Evolutionary conservation across 2,113 vertebrate genomes (phyloP).

Genomic region (Nymphicus hollandicus): DNA sequence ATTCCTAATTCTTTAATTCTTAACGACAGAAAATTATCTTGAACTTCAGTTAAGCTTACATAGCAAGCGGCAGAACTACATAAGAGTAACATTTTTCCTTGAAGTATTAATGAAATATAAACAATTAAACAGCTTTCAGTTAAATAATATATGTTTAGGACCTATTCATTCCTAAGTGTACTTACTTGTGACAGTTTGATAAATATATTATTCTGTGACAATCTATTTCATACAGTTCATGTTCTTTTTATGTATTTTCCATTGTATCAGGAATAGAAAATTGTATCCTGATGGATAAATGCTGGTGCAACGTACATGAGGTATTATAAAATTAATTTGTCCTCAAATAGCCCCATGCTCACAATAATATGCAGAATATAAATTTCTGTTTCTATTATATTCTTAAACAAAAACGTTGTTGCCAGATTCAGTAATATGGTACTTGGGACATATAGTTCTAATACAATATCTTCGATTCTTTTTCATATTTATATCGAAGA

Average conservation of each 20-base stretch:
- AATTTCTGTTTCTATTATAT: background rate
- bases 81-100: constrained; percentile 5
- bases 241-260: background rate
- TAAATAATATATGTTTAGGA: constrained; percentile 54
- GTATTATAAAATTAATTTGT: background rate
- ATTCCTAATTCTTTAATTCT: background rate
- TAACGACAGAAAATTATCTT: background rate
- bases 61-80: background rate
- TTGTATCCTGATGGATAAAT: background rate
- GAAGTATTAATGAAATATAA: constrained; percentile 48
- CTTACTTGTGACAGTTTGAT: background rate
- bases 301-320: background rate
- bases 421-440: background rate
- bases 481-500: background rate
- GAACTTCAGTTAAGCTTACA: background rate
- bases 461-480: background rate
- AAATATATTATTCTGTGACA: background rate
- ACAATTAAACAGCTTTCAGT: constrained; percentile 40
- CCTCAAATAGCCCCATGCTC: background rate
- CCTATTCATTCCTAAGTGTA: background rate
- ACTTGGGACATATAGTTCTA: background rate
- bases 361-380: background rate
- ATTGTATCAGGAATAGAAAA: background rate
- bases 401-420: background rate
- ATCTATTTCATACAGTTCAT: background rate